Evolutionary conservation across 2,113 vertebrate species (phyloP), one percentile per base, ranked within the genome.

Genomic region (Brachypteracias leptosomus): DNA sequence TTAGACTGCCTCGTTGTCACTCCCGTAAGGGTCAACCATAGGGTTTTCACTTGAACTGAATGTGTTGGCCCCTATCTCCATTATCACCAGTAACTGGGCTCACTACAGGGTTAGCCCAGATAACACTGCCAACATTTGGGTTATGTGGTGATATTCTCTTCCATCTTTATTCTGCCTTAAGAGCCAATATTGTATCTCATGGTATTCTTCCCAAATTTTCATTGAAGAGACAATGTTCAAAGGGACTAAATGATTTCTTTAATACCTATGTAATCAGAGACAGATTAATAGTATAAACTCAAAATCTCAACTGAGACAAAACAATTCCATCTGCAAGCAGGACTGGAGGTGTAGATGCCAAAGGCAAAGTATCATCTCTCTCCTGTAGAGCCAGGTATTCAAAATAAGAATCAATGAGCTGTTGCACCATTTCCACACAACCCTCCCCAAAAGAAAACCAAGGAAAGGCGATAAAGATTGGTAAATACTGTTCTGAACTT

Each of bases 61-160:
- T 19, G 7, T 40, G 7, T 36, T 62, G 1, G 0, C 19, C 57
- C 40, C 13, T 28, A 1, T 58, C 54, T 67, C 35, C 61, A 19
- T 70, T 68, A 52, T 3, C 59, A 26, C 7, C 16, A 36, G 28
- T 15, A 70, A 29, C 31, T 6, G 3, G 54, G 22, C 33, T 73
- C 17, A 13, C 31, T 59, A 17, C 21, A 58, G 29, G 0, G 0
- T 36, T 31, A 70, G 9, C 31, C 18, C 38, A 31, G 38, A 44
- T 38, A 63, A 75, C 7, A 7, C 7, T 17, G 54, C 17, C 38
- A 70, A 47, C 11, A 10, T 31, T 73, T 62, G 20, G 14, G 7
- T 74, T 47, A 49, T 1, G 3, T 7, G 6, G 7, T 25, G 8
- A 21, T 49, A 44, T 49, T 84, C 20, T 38, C 13, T 13, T 57